Base-by-base conservation (phyloP, 2,113 vertebrate genomes). In the Gymnarchus niloticus region DNA sequence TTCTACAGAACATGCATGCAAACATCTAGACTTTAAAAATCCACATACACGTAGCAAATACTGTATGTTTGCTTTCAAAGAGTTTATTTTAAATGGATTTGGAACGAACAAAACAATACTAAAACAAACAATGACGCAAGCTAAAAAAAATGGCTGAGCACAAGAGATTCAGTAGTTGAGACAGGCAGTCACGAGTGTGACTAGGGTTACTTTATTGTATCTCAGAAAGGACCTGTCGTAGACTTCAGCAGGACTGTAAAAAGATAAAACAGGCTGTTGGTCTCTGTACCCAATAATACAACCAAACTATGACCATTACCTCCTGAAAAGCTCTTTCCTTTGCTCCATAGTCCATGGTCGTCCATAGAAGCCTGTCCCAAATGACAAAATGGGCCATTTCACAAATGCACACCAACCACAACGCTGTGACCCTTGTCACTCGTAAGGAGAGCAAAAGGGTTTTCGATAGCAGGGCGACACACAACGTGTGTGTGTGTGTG, bases 261-360 rank as follows among this genome's bases (percentile, higher is more conserved):
- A 33, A 73, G 33, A 73, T 37, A 7, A 73, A 10, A 19, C 33
- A 17, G 14, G 33, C 33, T 10, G 41, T 14, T 41, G 65, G 41
- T 73, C 65, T 73, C 65, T 73, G 65, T 28, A 73, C n/a, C 49
- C 51, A 6, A 25, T 46, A 28, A 52, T 52, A n/a, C 25, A 25
- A 52, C 1, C 28, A 4, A 73, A 14, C 10, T 19, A n/a, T 5
- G 17, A 57, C 41, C 54, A 82, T 94, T 92, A 97, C 98, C 97
- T 97, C 93, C 96, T 95, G 91, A 99, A 99, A 87, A 99, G 96
- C 89, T 98, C 96, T 83, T 97, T 98, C 87, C 98, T 98, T 91
- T 99, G 98, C 90, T 97, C 97, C 98, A 99, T 99, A 92, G 98
- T 96, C 98, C 98, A 99, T 82, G 98, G 98, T 87, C 98, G 96